Evolutionary conservation across 2,113 vertebrate genomes (phyloP), one percentile per base, ranked within the genome.

Genomic region (Pteronura brasiliensis): DNA sequence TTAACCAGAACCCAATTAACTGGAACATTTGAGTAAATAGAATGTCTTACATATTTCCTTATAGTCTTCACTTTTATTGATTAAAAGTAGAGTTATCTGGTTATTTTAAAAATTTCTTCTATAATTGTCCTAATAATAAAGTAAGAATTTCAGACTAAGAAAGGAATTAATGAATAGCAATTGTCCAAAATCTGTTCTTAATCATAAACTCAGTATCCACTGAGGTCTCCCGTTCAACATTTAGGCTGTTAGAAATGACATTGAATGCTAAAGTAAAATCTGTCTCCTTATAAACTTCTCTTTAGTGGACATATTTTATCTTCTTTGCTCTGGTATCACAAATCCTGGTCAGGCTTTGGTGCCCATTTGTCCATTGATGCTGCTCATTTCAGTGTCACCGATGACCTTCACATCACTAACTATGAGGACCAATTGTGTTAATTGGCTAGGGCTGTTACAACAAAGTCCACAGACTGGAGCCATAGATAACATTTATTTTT

Each of bases 131-230:
- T 80, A 87, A 69, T 27, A 85, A 80, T 47, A 39, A 93, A 82
- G 67, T 80, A 29, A 79, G 20, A 59, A 93, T 91, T 88, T 96
- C n/a, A 88, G 27, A n/a, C 47, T 86, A 82, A 95, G 79, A 95
- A 84, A 42, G 77, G 39, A 92, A 81, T 42, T n/a, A 65, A 71
- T 63, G 31, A 21, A 23, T 10, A 90, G 44, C 55, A 77, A 44
- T 74, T 82, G 34, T 71, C 27, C 15, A 55, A n/a, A 79, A 13
- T 77, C 69, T 57, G 25, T 3, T 85, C 13, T 88, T 47, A 49
- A n/a, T 81, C 11, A 81, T 71, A 71, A 49, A 95, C 7, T 69
- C 31, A 11, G 36, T 74, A 27, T 25, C 9, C 29, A 34, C 17
- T 31, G 29, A 65, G 7, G 9, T n/a, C 87, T 29, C 9, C 25